Evolutionary conservation across 2,888 invertebrate genomes (phyloP).

Genomic region (Eristalis pertinax): DNA sequence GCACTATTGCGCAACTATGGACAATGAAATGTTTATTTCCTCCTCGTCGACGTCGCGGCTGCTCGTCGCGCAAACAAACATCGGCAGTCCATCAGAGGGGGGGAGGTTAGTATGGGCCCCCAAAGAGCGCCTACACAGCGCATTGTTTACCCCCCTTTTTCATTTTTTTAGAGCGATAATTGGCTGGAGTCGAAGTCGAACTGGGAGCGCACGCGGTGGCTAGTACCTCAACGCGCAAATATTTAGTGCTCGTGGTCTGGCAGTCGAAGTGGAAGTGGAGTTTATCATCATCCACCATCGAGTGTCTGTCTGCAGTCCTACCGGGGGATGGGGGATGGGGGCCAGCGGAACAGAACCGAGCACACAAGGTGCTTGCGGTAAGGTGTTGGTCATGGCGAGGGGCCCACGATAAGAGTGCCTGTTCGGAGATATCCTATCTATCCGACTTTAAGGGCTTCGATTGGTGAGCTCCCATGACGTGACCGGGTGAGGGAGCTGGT

Average conservation of each 20-base stretch:
- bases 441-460: conserved; percentile 45
- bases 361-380: background rate
- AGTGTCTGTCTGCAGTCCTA: background rate
- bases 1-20: background rate
- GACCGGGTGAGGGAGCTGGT: conserved; percentile 11
- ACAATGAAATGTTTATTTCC: background rate
- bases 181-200: background rate
- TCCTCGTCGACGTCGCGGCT: background rate
- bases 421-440: conserved; percentile 40
- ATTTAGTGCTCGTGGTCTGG: conserved; percentile 1
- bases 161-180: conserved; percentile 21
- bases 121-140: background rate
- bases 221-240: conserved; percentile 14
- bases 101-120: background rate
- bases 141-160: conserved; percentile 16
- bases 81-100: background rate
- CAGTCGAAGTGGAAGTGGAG: background rate
- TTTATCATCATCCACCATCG: conserved; percentile 12
- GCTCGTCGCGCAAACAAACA: background rate
- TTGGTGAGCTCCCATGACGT: conserved; percentile 35
- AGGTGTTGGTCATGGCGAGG: background rate
- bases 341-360: background rate
- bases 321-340: background rate
- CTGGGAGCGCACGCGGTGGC: background rate
- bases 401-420: conserved; percentile 44